Conservation (phyloP, 2,888 invertebrate genomes). For the Euzophera pinguis region DNA sequence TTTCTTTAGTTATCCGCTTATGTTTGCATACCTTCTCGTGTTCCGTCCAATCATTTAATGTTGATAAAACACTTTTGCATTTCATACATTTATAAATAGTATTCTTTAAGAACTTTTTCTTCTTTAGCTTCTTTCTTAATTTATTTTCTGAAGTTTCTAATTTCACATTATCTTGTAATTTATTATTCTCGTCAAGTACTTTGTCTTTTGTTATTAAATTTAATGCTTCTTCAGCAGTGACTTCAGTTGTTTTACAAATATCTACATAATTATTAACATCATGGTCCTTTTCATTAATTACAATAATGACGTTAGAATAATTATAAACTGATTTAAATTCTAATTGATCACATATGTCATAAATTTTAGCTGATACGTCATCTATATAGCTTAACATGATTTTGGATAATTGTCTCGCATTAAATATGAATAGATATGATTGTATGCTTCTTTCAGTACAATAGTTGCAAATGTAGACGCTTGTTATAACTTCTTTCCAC, state of each 20-base stretch:
- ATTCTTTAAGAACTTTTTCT: slow-evolving; percentile 20
- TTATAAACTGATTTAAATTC: slow-evolving; percentile 22
- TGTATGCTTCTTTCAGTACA: slow-evolving; percentile 46
- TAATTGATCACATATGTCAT: slow-evolving; percentile 35
- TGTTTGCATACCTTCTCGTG: slow-evolving; percentile 35
- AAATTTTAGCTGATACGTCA: slow-evolving; percentile 42
- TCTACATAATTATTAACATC: slow-evolving; percentile 28
- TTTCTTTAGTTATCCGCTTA: slow-evolving; percentile 29
- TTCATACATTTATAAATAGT: slow-evolving; percentile 34
- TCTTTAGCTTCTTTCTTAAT: slow-evolving; percentile 15
- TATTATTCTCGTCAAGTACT: slow-evolving; percentile 1
- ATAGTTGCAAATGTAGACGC: slow-evolving; percentile 34
- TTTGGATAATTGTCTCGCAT: slow-evolving; percentile 38
- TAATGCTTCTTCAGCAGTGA: slow-evolving; percentile 19
- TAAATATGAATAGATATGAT: slow-evolving; percentile 44
- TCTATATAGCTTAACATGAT: slow-evolving; percentile 38
- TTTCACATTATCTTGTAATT: slow-evolving; percentile 5
- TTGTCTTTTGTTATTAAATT: slow-evolving; percentile 9
- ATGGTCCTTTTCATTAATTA: slow-evolving; percentile 41
- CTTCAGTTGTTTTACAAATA: slow-evolving; percentile 25
- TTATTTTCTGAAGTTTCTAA: slow-evolving; percentile 12
- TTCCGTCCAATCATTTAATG: slow-evolving; percentile 37
- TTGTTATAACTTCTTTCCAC: slow-evolving; percentile 37
- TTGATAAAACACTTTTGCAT: slow-evolving; percentile 41
- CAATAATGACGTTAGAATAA: slow-evolving; percentile 43